Base-by-base conservation (phyloP, 2,113 vertebrate species). In the Pica pica region DNA sequence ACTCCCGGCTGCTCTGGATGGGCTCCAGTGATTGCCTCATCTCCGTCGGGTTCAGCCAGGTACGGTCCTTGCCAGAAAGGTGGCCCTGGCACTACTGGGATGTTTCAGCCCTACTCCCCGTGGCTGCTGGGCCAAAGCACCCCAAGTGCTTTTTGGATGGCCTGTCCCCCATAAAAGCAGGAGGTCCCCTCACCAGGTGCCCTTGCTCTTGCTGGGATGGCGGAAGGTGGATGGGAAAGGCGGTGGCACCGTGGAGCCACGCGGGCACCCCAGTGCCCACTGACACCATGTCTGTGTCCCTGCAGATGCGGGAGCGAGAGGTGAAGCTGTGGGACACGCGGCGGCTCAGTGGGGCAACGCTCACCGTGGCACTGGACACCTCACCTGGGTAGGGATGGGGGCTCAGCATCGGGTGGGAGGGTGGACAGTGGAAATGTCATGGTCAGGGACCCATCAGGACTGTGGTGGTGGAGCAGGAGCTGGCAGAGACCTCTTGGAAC, bases 1-100 rank as follows among this genome's bases (percentile, higher is more conserved):
- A 99, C 73, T 98, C 98, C 9, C 98, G 98, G 39, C 95, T 99
- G 94, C 96, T 98, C 23, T 99, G 99, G 99, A 97, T 98, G 53
- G 98, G 97, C 77, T 97, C 98, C 46, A 96, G 80, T 7, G 98
- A 99, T 77, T 82, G 95, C 89, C 97, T 99, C 24, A 89, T 99
- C 85, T 99, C 99, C 10, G 97, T 99, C 0, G 98, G 99, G 80
- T 99, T 99, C 95, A 99, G 98, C 96, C 98, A 98, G 99, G 99
- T 99, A 97, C 6, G 4, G 8, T 79, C 67, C 83, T 85, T 0
- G 0, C 61, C 6, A 8, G n/a, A 50, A 70, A 60, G 49, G 84
- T 59, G 74, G n/a, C 90, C 13, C 64, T 4, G 15, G 55, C 5
- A 15, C 31, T 18, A 5, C 61, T 0, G 15, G 49, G 8, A 5